Evolutionary conservation across 2,888 invertebrate species (phyloP).

Genomic region (Malacosoma neustria): DNA sequence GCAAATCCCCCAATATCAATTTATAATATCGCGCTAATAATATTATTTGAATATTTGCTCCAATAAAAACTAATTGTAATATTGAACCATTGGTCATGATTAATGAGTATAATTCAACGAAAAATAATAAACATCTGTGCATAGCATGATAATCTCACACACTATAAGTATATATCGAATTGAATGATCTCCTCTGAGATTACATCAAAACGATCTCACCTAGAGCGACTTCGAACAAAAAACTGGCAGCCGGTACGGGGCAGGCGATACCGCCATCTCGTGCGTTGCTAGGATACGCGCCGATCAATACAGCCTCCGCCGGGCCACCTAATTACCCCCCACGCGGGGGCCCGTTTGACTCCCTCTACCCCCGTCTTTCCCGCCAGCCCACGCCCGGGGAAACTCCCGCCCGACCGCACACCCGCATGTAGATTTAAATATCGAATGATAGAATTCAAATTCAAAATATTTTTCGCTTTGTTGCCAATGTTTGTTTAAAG

Average conservation of each 20-base stretch:
- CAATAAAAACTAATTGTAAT: neutral
- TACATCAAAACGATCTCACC: conserved; percentile 68
- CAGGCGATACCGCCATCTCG: conserved; percentile 63
- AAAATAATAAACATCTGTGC: neutral
- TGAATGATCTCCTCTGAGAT: conserved; percentile 59
- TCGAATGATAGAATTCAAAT: conserved; percentile 72
- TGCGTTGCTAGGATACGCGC: conserved; percentile 68
- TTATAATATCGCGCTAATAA: conserved; percentile 1
- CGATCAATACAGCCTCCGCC: conserved; percentile 74
- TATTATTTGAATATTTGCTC: neutral
- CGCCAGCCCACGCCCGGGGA: conserved; percentile 31
- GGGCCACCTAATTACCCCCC: conserved; percentile 70
- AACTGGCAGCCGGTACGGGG: conserved; percentile 48
- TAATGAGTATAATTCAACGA: too few species aligned
- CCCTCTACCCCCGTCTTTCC: conserved; percentile 14
- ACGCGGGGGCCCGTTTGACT: conserved; percentile 13
- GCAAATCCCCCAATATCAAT: neutral
- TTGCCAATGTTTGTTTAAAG: conserved; percentile 53
- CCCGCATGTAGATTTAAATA: conserved; percentile 65
- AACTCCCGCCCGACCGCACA: conserved; percentile 49
- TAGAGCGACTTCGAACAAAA: conserved; percentile 60
- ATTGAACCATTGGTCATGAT: too few species aligned
- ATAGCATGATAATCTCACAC: conserved; percentile 12
- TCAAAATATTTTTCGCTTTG: conserved; percentile 59
- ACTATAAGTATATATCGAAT: conserved; percentile 37